These are phyloP conservation scores for Drosophila simulans DNA, from an alignment of 1,140 invertebrate species.

Conservation along the genomic window DNA sequence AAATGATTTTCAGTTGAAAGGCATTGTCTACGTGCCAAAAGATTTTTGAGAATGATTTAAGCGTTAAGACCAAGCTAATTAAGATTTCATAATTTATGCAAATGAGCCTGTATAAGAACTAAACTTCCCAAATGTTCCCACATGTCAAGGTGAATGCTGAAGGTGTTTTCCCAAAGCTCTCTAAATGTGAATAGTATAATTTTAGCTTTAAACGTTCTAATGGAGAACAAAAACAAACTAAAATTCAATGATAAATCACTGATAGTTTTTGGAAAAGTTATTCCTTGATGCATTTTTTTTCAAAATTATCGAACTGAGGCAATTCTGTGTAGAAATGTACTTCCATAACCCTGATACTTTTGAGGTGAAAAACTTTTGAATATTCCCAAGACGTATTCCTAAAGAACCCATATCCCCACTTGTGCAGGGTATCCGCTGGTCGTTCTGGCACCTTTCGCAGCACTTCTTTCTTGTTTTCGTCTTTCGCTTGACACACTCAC, in stretches of 20 bases:
- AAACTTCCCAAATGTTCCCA: slow-evolving; percentile 17
- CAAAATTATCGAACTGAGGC: no score
- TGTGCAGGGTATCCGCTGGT: slow-evolving; percentile 17
- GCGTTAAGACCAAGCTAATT: slow-evolving; percentile 1
- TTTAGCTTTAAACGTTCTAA: neutral
- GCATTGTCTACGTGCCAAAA: slow-evolving; percentile 2
- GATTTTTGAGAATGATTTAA: slow-evolving; percentile 2
- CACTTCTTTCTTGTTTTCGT: slow-evolving; percentile 47
- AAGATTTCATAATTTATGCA: slow-evolving; percentile 24
- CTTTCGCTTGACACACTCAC: slow-evolving; percentile 80
- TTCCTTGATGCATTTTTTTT: no score
- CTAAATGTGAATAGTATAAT: neutral
- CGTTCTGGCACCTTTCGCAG: slow-evolving; percentile 12
- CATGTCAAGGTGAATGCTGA: slow-evolving; percentile 20
- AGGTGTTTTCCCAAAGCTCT: neutral
- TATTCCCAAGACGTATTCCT: neutral
- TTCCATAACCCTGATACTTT: neutral
- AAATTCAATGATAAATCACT: neutral
- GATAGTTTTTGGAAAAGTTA: no score
- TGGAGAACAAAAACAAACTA: neutral
- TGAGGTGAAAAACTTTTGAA: neutral
- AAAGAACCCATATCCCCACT: neutral
- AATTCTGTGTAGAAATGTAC: no score
- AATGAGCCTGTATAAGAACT: neutral
- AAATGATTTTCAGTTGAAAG: neutral